phyloP scores from a whole-genome alignment of 2,797 vertebrate species.

The Anolis apletophallus region DNA sequence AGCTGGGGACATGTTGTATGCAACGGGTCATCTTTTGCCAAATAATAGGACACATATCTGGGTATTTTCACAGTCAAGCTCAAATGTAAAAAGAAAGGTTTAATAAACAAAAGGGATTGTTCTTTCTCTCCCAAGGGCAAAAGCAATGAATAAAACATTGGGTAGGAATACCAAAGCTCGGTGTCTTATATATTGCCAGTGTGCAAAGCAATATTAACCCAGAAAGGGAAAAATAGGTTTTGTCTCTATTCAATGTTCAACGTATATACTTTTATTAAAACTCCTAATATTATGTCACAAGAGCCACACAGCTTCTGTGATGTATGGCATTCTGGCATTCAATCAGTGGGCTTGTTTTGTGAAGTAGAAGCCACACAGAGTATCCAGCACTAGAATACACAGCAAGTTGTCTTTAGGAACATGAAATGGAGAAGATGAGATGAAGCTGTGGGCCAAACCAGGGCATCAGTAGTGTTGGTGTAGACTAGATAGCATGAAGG shows the following conservation, averaged over 20 bases:
- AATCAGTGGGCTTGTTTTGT: background rate
- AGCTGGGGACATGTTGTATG: background rate
- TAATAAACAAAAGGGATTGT: constrained; percentile 37
- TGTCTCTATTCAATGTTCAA: constrained; percentile 10
- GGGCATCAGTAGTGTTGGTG: background rate
- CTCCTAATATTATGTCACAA: background rate
- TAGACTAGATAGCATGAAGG: too few relatives aligned
- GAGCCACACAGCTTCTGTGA: background rate
- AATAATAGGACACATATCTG: background rate
- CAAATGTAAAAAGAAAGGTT: constrained; percentile 39
- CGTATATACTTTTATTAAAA: constrained; percentile 26
- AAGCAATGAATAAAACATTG: constrained; percentile 38
- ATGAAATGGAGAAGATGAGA: background rate
- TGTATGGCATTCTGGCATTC: rapidly evolving
- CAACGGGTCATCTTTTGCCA: background rate
- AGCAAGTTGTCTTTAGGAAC: background rate
- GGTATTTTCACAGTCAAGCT: background rate
- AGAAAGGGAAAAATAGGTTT: background rate
- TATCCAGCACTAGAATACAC: too few relatives aligned
- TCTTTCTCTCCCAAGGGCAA: constrained; percentile 22
- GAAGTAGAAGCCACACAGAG: background rate
- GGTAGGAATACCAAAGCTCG: constrained; percentile 23
- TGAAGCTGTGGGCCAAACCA: background rate
- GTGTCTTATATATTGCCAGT: constrained; percentile 24
- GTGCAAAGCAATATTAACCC: constrained; percentile 28